These are phyloP conservation scores for Meloe dianella DNA, from an alignment of 2,888 invertebrate genomes.

Conservation along the genomic window DNA sequence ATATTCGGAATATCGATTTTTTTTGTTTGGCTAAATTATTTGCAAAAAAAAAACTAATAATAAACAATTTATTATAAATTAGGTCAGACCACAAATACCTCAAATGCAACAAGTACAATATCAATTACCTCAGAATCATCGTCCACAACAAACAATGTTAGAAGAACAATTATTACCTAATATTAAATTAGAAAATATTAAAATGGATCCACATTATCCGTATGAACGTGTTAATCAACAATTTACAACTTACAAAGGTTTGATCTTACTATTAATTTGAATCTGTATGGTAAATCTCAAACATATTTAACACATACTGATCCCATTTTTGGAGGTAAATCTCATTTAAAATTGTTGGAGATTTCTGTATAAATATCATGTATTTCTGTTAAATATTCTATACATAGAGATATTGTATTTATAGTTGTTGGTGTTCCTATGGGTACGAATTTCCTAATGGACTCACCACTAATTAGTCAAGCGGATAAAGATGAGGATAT, in stretches of 20 bases:
- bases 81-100: slow-evolving; percentile 52
- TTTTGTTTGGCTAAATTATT: too few species aligned
- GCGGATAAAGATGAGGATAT: slow-evolving; percentile 48
- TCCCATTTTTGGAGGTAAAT: too few species aligned
- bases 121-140: slow-evolving; percentile 37
- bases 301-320: too few species aligned
- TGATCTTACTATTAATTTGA: slow-evolving; percentile 49
- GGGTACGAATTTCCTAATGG: slow-evolving; percentile 43
- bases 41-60: too few species aligned
- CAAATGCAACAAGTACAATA: slow-evolving; percentile 50
- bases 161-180: slow-evolving; percentile 41
- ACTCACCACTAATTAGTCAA: slow-evolving; percentile 38
- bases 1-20: slow-evolving; percentile 23
- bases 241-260: slow-evolving; percentile 45
- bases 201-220: slow-evolving; percentile 44
- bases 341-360: too few species aligned
- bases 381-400: not conserved
- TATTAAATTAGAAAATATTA: slow-evolving; percentile 46
- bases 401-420: too few species aligned
- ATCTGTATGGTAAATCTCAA: too few species aligned
- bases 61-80: slow-evolving; percentile 34
- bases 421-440: slow-evolving; percentile 35
- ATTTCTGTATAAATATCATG: slow-evolving; percentile 22
- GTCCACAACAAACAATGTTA: slow-evolving; percentile 30
- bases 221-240: slow-evolving; percentile 38